Percentiles rank a stretch among this genome's conserved stretches.
Conservation (phyloP, 1,140 invertebrate species). For the Steinernema khuongi region DNA sequence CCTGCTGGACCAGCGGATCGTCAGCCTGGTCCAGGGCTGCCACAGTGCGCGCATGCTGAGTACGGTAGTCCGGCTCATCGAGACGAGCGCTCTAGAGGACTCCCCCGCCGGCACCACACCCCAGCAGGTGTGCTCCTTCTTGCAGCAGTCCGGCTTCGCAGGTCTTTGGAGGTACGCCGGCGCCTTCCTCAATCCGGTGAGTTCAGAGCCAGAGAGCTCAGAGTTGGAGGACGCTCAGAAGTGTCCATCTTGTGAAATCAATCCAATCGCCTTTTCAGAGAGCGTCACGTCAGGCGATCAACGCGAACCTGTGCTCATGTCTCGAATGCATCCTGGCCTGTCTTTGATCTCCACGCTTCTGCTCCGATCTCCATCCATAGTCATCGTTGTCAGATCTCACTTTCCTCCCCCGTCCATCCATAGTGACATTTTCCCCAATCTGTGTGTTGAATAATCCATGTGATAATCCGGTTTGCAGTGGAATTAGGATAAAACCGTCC, state of each 20-base stretch:
- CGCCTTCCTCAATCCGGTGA: slow-evolving; percentile 29
- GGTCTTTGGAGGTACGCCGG: slow-evolving; percentile 33
- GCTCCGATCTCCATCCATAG: neutral
- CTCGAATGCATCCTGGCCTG: slow-evolving; percentile 31
- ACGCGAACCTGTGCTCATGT: slow-evolving; percentile 32
- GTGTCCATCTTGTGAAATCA: too few relatives aligned
- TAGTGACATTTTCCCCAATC: too few relatives aligned
- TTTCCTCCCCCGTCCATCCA: too few relatives aligned
- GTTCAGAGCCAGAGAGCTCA: neutral
- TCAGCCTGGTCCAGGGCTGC: slow-evolving; percentile 30
- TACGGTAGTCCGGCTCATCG: slow-evolving; percentile 30
- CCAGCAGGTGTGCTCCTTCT: slow-evolving; percentile 31
- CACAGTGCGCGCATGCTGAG: slow-evolving; percentile 26
- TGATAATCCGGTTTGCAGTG: too few relatives aligned
- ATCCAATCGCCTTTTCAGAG: slow-evolving; percentile 27
- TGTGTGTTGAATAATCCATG: too few relatives aligned
- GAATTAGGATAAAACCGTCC: too few relatives aligned
- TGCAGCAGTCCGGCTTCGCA: slow-evolving; percentile 31
- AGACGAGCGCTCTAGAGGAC: slow-evolving; percentile 27
- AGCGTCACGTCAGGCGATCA: slow-evolving; percentile 33
- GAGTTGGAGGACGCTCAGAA: too few relatives aligned
- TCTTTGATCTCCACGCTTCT: slow-evolving; percentile 2
- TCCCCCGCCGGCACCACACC: slow-evolving; percentile 22
- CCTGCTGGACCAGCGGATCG: slow-evolving; percentile 31
- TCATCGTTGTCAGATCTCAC: neutral